These are phyloP conservation scores for Heptranchias perlo DNA, from an alignment of 2,113 vertebrate genomes.

Conservation along the genomic window DNA sequence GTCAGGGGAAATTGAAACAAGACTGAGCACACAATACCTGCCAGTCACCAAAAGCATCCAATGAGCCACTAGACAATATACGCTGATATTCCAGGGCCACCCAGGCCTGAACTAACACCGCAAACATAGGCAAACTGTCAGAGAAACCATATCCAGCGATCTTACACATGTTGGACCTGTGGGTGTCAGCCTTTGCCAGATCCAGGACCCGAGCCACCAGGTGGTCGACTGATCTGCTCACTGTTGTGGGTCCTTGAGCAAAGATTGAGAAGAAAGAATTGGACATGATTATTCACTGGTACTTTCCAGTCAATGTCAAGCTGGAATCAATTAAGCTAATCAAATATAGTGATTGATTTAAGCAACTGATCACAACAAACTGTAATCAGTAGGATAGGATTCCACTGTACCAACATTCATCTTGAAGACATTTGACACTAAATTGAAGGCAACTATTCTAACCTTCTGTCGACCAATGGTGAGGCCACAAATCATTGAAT, in stretches of 20 bases:
- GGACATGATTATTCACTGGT: neutral
- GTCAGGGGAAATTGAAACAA: neutral
- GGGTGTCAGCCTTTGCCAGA: neutral
- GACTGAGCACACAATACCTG: neutral
- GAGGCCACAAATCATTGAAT: neutral
- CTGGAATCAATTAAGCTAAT: neutral
- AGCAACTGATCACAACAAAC: neutral
- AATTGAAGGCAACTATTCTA: neutral
- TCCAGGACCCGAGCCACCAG: neutral
- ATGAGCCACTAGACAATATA: neutral
- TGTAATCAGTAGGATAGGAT: too few species aligned
- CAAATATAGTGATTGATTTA: neutral
- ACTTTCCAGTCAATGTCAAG: neutral
- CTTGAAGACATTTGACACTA: neutral
- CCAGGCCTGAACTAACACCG: neutral
- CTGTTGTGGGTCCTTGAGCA: neutral
- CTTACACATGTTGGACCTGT: neutral
- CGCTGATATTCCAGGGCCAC: neutral
- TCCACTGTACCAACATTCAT: neutral
- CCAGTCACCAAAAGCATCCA: neutral
- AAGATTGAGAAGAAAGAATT: neutral
- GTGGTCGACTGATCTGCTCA: neutral
- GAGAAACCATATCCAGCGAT: neutral
- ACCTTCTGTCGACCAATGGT: neutral
- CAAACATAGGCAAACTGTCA: neutral